Evolutionary conservation across 2,113 vertebrate genomes (phyloP).

Genomic region (Perca flavescens): DNA sequence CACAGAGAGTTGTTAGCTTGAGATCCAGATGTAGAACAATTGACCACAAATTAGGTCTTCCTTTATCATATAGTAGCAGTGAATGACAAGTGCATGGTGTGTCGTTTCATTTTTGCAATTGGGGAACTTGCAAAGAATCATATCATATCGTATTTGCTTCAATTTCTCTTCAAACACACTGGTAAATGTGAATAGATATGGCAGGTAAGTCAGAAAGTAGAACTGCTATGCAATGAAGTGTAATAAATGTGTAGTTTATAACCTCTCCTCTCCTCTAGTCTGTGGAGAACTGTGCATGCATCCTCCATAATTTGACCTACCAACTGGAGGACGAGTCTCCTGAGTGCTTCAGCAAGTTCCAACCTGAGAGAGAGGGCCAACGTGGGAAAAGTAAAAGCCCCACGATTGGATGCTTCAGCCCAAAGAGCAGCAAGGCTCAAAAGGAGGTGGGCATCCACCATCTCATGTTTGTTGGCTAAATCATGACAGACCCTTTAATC

Average conservation of each 20-base stretch:
- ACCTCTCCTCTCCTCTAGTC: conserved; percentile 81
- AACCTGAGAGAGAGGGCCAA: conserved; percentile 26
- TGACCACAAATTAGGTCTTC: neutral
- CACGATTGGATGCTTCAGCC: conserved; percentile 93
- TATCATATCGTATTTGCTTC: neutral
- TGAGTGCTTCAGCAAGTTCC: conserved; percentile 83
- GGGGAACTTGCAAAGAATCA: neutral
- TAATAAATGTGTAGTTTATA: neutral
- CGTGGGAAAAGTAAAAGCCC: conserved; percentile 77
- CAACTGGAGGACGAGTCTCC: conserved; percentile 89
- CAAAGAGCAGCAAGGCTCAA: conserved; percentile 86
- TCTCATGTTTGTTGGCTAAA: neutral
- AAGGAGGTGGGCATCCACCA: conserved; percentile 62
- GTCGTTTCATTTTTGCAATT: neutral
- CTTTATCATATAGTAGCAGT: neutral
- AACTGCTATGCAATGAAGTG: neutral
- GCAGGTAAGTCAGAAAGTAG: neutral
- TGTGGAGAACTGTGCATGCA: conserved; percentile 94
- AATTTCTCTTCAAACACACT: neutral
- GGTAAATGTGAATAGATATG: neutral
- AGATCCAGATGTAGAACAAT: neutral
- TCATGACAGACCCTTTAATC: neutral
- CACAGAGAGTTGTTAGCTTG: neutral
- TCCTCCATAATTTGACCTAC: conserved; percentile 95
- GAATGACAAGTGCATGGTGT: neutral